Evolutionary conservation across 1,140 invertebrate species (phyloP).

Genomic region (Doryteuthis pealeii): DNA sequence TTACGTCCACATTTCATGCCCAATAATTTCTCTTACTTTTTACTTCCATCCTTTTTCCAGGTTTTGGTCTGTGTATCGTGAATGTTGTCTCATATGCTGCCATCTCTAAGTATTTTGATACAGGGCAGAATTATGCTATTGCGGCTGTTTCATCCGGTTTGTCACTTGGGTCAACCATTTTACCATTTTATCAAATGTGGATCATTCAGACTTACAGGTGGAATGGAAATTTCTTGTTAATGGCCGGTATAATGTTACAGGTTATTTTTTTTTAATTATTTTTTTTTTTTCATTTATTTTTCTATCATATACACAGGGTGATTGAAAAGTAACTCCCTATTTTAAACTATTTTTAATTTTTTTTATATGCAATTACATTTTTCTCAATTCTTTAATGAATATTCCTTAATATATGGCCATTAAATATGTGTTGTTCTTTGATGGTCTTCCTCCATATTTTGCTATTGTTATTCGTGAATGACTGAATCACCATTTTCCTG

Average conservation of each 20-base stretch:
- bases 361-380: too few relatives aligned
- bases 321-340: too few relatives aligned
- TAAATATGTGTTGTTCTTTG: too few relatives aligned
- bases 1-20: too few relatives aligned
- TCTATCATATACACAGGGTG: too few relatives aligned
- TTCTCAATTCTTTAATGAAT: too few relatives aligned
- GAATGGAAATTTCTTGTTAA: conserved; percentile 2
- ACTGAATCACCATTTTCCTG: too few relatives aligned
- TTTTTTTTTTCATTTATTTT: not conserved
- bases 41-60: not conserved
- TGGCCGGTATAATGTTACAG: not conserved
- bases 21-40: too few relatives aligned
- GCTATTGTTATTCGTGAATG: too few relatives aligned
- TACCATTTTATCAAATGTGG: not conserved
- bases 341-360: too few relatives aligned
- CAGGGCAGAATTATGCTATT: not conserved
- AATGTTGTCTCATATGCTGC: not conserved
- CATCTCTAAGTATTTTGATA: not conserved
- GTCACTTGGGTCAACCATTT: not conserved
- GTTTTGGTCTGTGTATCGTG: not conserved
- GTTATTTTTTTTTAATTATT: not conserved
- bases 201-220: not conserved
- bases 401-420: too few relatives aligned
- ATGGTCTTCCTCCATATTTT: too few relatives aligned
- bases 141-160: not conserved